Evolutionary conservation across 2,797 vertebrate genomes (phyloP).

Genomic region (Falco columbarius): DNA sequence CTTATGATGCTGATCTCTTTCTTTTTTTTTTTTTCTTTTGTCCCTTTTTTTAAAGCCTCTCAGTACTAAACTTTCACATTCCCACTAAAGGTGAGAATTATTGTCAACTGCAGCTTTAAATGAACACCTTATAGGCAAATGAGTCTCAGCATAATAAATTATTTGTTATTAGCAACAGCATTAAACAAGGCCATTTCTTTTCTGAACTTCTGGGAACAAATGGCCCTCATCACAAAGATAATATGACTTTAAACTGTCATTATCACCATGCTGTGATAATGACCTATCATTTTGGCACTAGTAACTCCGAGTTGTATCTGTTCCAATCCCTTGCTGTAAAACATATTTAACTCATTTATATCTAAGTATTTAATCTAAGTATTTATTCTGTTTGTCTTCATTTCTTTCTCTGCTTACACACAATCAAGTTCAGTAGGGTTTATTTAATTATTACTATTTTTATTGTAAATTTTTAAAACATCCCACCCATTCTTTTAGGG

Average conservation of each 20-base stretch:
- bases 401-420: not conserved
- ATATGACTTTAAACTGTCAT: not conserved
- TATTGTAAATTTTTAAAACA: not conserved
- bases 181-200: not conserved
- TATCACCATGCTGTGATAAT: not conserved
- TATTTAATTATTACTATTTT: not conserved
- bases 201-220: not conserved
- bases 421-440: not conserved
- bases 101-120: not conserved
- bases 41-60: not conserved
- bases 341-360: not conserved
- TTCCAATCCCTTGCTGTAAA: not conserved
- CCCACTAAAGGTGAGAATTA: not conserved
- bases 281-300: not conserved
- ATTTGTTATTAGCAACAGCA: not conserved
- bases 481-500: not conserved
- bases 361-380: conserved; percentile 10
- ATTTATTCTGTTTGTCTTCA: not conserved
- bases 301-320: not conserved
- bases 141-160: not conserved
- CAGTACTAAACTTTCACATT: not conserved
- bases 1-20: not conserved
- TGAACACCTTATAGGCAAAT: not conserved
- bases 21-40: not conserved
- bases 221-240: not conserved